Base-by-base conservation (phyloP, 2,113 vertebrate genomes). In the Protobothrops flavoviridis region DNA sequence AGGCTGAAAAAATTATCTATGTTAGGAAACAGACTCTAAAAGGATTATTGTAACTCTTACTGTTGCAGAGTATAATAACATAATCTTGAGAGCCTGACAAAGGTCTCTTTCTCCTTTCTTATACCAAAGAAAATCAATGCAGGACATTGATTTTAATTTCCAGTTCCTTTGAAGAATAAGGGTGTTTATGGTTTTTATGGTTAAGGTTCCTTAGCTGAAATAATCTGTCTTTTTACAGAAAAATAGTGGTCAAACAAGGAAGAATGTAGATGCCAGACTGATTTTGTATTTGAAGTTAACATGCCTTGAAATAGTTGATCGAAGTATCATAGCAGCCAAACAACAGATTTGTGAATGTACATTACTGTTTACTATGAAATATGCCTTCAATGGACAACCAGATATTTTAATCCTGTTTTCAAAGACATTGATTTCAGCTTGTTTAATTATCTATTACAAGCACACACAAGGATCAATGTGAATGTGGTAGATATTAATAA, bases 311-410 rank as follows among this genome's bases (percentile, higher is more conserved):
- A 90, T 15, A 24, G 0, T 93, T 94, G 0, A 52, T 69, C 13
- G 29, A 24, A 48, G 15, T 9, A 59, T 9, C 21, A 12, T 10
- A 23, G 17, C 29, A 87, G 17, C 48, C 91, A 43, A 95, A 91
- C 29, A 95, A 4, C 86, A 56, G 45, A 12, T 0, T 1, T 55
- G 55, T 11, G 92, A 9, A 20, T 93, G 96, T 26, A 24, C 88
- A 89, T 85, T 95, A 89, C 50, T 93, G 55, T 92, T 96, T 92
- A 87, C 86, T 96, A 94, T 93, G 21, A 91, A 85, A 33, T 91
- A 95, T 12, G 1, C 86, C 94, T 95, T 90, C 10, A n/a, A 33
- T n/a, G 92, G 91, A 91, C 3, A 64, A 33, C 48, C 39, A 81
- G 59, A 23, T 33, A 88, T 95, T 93, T 94, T 59, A 1, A 92